Evolutionary conservation across 2,888 invertebrate genomes (phyloP), one percentile per base, ranked within the genome.

Genomic region (Drosophila bunnanda): DNA sequence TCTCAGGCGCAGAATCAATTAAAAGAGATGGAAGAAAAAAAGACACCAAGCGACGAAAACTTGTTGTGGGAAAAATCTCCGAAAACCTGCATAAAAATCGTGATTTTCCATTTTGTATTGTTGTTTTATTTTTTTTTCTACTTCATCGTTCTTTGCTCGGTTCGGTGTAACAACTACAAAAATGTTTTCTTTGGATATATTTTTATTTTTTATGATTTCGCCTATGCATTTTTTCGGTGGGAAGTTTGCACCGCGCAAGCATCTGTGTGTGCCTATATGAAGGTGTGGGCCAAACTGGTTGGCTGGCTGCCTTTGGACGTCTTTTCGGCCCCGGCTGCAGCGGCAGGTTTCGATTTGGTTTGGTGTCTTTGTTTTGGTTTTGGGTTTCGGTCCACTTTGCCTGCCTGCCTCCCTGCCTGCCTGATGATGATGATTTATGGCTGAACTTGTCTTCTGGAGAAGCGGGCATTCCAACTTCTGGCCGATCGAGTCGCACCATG

Each of bases 201-300:
- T 62, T 75, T 74, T 66, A 46, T 46, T 46, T 81, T 82, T 82
- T 79, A 70, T 81, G 73, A 78, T 75, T 64, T 71, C 66, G 74
- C 67, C 79, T 73, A 73, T 84, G 70, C 67, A 82, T 79, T 79
- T 86, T 72, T 73, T 81, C 64, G 79, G 82, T 83, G 88, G 78
- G 80, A 82, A 85, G 86, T 58, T 64, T 66, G 61, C 50, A 38
- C 46, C 58, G 64, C 48, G 59, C 36, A 4, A 15, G 60, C 57
- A 43, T 57, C 55, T 73, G 66, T 73, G 56, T 59, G 38, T 57
- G 65, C 62, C 52, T 75, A 48, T 64, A 43, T 46, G 74, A 79
- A 88, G 88, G 85, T 85, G 88, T 85, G 88, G 81, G 84, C 79
- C 52, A 86, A 85, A 84, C 84, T 88, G 88, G 84, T 84, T 88